phyloP scores from a whole-genome alignment of 2,113 vertebrate genomes.

The Oncorhynchus gorbuscha region DNA sequence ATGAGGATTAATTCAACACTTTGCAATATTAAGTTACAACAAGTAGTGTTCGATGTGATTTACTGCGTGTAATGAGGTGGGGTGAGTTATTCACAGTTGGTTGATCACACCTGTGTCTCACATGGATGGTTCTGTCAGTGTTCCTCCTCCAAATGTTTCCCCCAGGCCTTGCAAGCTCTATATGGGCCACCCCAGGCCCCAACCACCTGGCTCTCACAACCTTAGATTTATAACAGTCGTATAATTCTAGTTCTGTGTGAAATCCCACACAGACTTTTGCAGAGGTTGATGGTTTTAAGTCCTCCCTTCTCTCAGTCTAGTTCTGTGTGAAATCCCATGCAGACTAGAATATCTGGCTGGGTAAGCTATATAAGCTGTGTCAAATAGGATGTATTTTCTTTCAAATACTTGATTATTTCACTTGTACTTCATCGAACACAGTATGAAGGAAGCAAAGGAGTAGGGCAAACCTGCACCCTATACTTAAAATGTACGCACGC shows the following conservation, averaged over 20 bases:
- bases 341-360: background rate
- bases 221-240: background rate
- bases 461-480: too few relatives aligned
- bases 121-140: slow-evolving; percentile 36
- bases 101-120: slow-evolving; percentile 63
- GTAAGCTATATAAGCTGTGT: background rate
- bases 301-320: background rate
- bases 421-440: too few relatives aligned
- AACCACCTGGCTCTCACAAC: slow-evolving; percentile 30
- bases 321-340: background rate
- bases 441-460: too few relatives aligned
- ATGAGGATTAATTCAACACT: too few relatives aligned
- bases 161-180: slow-evolving; percentile 16
- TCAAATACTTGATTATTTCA: too few relatives aligned
- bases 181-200: slow-evolving; percentile 36
- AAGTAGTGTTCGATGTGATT: background rate
- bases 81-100: slow-evolving; percentile 45
- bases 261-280: background rate
- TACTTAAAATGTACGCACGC: too few relatives aligned
- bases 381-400: too few relatives aligned
- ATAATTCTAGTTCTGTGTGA: background rate
- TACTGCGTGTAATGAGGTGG: slow-evolving; percentile 4
- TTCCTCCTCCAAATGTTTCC: slow-evolving; percentile 42
- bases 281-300: too few relatives aligned
- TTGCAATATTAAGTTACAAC: too few relatives aligned